Conservation (phyloP, 2,113 vertebrate species). For the Saccopteryx bilineata region DNA sequence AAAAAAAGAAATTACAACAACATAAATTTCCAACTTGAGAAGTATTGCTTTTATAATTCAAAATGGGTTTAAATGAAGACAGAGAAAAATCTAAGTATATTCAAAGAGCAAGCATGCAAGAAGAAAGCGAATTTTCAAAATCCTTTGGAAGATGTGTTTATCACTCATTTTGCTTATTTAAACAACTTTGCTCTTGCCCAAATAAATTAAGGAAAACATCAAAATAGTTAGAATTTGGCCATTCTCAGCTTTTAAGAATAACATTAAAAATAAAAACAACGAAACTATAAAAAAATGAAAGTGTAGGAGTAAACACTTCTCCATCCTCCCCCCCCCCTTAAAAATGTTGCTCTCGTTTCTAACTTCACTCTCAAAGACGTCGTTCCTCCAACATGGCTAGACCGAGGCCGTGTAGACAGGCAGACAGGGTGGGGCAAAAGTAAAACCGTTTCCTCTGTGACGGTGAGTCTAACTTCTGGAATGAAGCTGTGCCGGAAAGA, state of each 20-base stretch:
- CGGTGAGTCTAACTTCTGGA: neutral
- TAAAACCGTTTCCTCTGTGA: neutral
- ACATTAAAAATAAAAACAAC: neutral
- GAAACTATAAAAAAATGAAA: neutral
- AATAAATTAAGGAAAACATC: neutral
- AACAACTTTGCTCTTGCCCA: neutral
- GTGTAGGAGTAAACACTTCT: neutral
- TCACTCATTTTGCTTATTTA: constrained; percentile 11
- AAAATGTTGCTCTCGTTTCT: neutral
- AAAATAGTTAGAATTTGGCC: constrained; percentile 26
- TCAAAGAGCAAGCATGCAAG: neutral
- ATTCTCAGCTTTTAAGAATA: neutral
- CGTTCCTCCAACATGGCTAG: neutral
- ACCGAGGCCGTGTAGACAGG: neutral
- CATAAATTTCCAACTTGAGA: neutral
- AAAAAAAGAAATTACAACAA: neutral
- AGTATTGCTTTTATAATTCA: neutral
- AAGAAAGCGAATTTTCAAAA: neutral
- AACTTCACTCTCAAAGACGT: neutral
- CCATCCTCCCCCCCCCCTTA: accelerated
- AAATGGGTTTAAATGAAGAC: neutral
- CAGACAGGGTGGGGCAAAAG: neutral
- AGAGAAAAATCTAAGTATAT: neutral
- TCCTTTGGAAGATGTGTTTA: neutral
- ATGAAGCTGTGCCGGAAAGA: neutral